phyloP scores from a whole-genome alignment of 2,797 vertebrate species.

The Neosilurus hyrtlii region DNA sequence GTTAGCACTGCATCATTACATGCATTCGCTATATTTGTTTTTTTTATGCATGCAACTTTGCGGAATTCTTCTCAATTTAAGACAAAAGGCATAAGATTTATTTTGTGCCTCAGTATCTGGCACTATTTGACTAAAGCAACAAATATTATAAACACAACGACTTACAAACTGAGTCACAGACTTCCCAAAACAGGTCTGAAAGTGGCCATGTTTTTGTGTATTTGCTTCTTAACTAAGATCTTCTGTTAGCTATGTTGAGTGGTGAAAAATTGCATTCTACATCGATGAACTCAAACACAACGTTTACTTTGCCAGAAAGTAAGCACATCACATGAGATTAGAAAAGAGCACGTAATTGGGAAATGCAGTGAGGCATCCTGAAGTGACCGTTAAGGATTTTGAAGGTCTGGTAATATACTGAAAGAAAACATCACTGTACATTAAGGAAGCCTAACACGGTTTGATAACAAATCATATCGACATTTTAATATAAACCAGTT shows the following conservation, averaged over 20 bases:
- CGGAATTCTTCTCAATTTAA: background rate
- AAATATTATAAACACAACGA: too few species aligned
- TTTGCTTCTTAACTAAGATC: too few species aligned
- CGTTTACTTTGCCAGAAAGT: background rate
- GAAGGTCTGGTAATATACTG: background rate
- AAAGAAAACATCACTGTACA: background rate
- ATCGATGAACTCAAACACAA: background rate
- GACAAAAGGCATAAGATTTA: background rate
- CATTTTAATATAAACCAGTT: conserved; percentile 12
- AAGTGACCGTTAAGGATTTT: background rate
- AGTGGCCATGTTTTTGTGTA: too few species aligned
- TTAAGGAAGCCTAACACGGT: too few species aligned
- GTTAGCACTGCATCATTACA: background rate
- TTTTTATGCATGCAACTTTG: background rate
- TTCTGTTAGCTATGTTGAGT: too few species aligned
- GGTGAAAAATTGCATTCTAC: background rate
- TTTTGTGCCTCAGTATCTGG: too few species aligned
- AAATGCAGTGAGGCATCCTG: background rate
- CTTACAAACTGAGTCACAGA: too few species aligned
- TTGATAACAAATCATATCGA: too few species aligned
- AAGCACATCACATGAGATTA: background rate
- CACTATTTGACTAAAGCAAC: too few species aligned
- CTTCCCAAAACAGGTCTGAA: too few species aligned
- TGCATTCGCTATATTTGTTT: background rate
- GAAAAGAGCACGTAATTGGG: background rate